A percentile compares a stretch with the other conserved stretches of the same genome.
phyloP scores from a whole-genome alignment of 2,797 vertebrate species.

The Yasuhikotakia modesta region DNA sequence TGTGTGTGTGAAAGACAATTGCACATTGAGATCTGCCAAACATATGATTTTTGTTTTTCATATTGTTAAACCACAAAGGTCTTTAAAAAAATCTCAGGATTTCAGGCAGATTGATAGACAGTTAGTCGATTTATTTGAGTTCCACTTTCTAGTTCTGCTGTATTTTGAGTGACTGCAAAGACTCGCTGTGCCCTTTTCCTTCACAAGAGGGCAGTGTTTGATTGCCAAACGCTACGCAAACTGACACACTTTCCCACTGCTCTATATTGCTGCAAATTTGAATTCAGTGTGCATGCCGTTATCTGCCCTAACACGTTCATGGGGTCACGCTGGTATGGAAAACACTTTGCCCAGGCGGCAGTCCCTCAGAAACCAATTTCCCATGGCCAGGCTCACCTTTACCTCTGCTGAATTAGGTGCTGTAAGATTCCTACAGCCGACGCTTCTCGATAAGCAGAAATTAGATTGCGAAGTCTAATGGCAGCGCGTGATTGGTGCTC shows the following conservation, averaged over 20 bases:
- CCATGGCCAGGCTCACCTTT: slow-evolving; percentile 49
- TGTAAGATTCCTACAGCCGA: slow-evolving; percentile 27
- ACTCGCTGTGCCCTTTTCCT: slow-evolving; percentile 32
- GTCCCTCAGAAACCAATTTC: slow-evolving; percentile 59
- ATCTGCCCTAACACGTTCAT: slow-evolving; percentile 44
- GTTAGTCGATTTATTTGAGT: not conserved
- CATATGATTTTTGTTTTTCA: slow-evolving; percentile 23
- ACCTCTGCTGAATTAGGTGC: slow-evolving; percentile 38
- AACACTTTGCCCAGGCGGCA: slow-evolving; percentile 51
- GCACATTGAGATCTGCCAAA: not conserved
- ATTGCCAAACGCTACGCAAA: slow-evolving; percentile 54
- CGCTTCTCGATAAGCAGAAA: slow-evolving; percentile 31
- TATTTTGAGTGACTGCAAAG: slow-evolving; percentile 43
- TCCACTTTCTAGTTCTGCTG: slow-evolving; percentile 7
- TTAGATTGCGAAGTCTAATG: slow-evolving; percentile 42
- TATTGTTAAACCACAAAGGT: slow-evolving; percentile 18
- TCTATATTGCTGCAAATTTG: slow-evolving; percentile 34
- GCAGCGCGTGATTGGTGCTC: slow-evolving; percentile 13
- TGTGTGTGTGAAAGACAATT: slow-evolving; percentile 4
- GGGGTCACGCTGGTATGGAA: slow-evolving; percentile 52
- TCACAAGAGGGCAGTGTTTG: slow-evolving; percentile 78
- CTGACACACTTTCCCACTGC: slow-evolving; percentile 17
- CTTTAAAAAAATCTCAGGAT: slow-evolving; percentile 57
- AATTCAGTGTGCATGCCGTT: slow-evolving; percentile 48
- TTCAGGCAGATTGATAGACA: not conserved